A percentile compares a stretch with the other conserved stretches of the same genome.
phyloP scores from a whole-genome alignment of 2,113 vertebrate species.

The Rhinoderma darwinii region DNA sequence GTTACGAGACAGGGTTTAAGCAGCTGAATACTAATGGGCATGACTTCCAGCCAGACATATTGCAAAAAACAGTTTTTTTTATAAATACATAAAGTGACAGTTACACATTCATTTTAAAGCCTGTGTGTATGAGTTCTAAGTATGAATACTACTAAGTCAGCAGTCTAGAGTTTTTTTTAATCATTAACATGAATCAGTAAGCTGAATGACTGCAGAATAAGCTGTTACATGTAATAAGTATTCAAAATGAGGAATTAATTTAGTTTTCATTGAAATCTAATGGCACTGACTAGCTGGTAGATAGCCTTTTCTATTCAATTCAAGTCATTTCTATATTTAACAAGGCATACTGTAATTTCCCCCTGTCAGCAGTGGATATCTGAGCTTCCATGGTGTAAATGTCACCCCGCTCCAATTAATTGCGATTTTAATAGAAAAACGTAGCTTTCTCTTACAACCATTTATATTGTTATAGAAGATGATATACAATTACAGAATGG shows the following conservation, averaged over 20 bases:
- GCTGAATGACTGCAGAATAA: conserved; percentile 43
- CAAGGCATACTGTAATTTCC: conserved; percentile 50
- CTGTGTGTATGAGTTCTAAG: no score
- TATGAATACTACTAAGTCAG: conserved; percentile 14
- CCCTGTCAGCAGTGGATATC: conserved; percentile 23
- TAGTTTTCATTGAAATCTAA: conserved; percentile 39
- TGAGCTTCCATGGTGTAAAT: conserved; percentile 34
- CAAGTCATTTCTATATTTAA: conserved; percentile 52
- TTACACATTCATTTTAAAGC: no score
- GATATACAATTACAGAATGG: background rate
- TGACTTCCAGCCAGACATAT: no score
- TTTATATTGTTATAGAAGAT: background rate
- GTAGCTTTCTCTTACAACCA: conserved; percentile 19
- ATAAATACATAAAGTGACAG: no score
- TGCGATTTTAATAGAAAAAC: conserved; percentile 22
- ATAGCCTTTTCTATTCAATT: conserved; percentile 36
- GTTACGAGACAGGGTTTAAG: no score
- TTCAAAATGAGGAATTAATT: conserved; percentile 53
- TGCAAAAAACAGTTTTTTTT: no score
- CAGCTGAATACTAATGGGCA: no score
- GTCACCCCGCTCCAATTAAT: conserved; percentile 52
- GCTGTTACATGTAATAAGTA: conserved; percentile 40
- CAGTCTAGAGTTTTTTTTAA: conserved; percentile 45
- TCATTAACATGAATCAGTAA: conserved; percentile 46
- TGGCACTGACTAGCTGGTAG: conserved; percentile 55